Conservation (phyloP, 2,888 invertebrate genomes). For the Ischnus inquisitorius region DNA sequence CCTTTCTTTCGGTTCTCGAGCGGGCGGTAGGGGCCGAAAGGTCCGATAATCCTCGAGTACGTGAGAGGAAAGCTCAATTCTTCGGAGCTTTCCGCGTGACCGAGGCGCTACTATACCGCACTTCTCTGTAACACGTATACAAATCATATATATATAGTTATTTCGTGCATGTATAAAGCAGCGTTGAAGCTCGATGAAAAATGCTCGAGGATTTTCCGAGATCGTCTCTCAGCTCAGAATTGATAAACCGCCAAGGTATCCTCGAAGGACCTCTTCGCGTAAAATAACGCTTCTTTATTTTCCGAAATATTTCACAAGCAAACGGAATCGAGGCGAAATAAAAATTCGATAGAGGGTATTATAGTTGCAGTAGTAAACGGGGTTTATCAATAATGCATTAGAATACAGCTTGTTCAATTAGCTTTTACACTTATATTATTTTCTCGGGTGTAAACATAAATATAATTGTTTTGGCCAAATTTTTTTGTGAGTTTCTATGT, state of each 20-base stretch:
- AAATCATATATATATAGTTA: slow-evolving; percentile 22
- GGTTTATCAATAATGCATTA: too few relatives aligned
- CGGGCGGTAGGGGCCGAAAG: slow-evolving; percentile 68
- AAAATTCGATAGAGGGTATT: neutral
- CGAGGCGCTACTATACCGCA: neutral
- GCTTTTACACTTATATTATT: too few relatives aligned
- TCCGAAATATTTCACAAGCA: neutral
- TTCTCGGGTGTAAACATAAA: neutral
- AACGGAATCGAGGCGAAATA: neutral
- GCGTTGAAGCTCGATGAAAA: slow-evolving; percentile 63
- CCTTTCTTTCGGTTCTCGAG: slow-evolving; percentile 55
- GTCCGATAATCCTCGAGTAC: slow-evolving; percentile 76
- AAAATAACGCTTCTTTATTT: neutral
- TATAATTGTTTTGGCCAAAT: neutral
- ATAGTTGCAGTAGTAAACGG: too few relatives aligned
- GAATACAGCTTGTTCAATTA: too few relatives aligned
- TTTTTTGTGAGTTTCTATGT: too few relatives aligned
- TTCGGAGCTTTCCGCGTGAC: slow-evolving; percentile 62
- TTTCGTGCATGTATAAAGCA: slow-evolving; percentile 25
- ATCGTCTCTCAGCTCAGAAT: slow-evolving; percentile 48
- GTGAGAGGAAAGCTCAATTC: slow-evolving; percentile 83
- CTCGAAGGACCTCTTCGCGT: slow-evolving; percentile 42
- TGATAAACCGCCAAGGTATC: slow-evolving; percentile 59
- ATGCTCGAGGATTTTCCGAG: slow-evolving; percentile 61
- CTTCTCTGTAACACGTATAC: neutral